Evolutionary conservation across 2,888 invertebrate species (phyloP).

Genomic region (Oscheius sp.): DNA sequence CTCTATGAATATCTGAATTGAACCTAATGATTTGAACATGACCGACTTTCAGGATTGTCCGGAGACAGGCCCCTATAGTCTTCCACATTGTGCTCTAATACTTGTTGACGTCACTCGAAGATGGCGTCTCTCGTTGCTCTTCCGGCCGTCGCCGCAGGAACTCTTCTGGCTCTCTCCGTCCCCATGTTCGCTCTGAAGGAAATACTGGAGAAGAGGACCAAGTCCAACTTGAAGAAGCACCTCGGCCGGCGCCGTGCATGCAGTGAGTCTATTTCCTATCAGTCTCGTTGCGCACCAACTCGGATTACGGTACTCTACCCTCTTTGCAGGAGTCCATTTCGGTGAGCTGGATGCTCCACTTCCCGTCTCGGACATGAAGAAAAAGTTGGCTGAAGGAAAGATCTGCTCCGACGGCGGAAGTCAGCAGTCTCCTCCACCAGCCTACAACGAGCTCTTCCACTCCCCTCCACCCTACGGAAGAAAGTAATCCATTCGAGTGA

Average conservation of each 20-base stretch:
- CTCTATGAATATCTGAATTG: neutral
- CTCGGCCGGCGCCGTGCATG: slow-evolving; percentile 19
- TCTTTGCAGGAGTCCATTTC: slow-evolving; percentile 20
- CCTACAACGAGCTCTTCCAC: slow-evolving; percentile 32
- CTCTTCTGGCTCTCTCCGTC: slow-evolving; percentile 31
- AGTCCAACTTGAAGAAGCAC: slow-evolving; percentile 31
- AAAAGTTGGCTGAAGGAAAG: neutral
- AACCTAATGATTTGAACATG: neutral
- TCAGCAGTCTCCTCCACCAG: slow-evolving; percentile 29
- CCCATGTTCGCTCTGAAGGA: slow-evolving; percentile 37
- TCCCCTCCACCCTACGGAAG: slow-evolving; percentile 30
- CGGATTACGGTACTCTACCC: neutral
- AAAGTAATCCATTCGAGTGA: slow-evolving; percentile 20
- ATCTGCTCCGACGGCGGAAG: slow-evolving; percentile 7
- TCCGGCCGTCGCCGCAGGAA: slow-evolving; percentile 38
- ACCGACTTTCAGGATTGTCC: slow-evolving; percentile 9
- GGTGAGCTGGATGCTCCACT: slow-evolving; percentile 29
- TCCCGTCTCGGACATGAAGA: slow-evolving; percentile 7
- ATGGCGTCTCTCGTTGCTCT: slow-evolving; percentile 38
- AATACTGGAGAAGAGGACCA: slow-evolving; percentile 35
- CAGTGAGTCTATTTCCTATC: slow-evolving; percentile 4
- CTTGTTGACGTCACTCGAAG: slow-evolving; percentile 31
- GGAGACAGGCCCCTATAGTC: slow-evolving; percentile 30
- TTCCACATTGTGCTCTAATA: slow-evolving; percentile 18
- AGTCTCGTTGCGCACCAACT: neutral